Evolutionary conservation across 2,888 invertebrate species (phyloP).

Genomic region (Onchidella celtica): DNA sequence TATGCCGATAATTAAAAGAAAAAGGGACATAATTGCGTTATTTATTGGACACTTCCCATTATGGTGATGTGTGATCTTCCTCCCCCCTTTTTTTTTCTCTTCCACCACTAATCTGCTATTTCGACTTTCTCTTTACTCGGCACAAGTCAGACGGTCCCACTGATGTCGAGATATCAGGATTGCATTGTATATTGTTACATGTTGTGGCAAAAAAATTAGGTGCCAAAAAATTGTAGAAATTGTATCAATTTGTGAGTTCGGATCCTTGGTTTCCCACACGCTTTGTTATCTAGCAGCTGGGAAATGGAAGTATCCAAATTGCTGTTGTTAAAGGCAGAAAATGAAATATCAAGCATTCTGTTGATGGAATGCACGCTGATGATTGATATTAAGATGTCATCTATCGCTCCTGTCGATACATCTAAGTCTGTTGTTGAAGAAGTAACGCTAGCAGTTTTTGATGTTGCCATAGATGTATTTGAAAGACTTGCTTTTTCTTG

Average conservation of each 20-base stretch:
- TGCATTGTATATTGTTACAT: too few relatives aligned
- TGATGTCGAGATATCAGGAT: too few relatives aligned
- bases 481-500: background rate
- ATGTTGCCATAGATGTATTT: background rate
- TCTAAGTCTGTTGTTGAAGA: background rate
- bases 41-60: too few relatives aligned
- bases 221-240: too few relatives aligned
- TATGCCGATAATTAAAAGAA: too few relatives aligned
- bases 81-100: too few relatives aligned
- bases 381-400: background rate
- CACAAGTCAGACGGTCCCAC: too few relatives aligned
- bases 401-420: background rate
- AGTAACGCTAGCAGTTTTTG: background rate
- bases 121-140: too few relatives aligned
- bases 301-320: background rate
- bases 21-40: too few relatives aligned
- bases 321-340: background rate
- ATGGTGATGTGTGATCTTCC: too few relatives aligned
- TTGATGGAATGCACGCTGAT: background rate
- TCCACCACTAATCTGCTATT: too few relatives aligned
- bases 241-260: background rate
- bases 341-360: background rate
- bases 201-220: too few relatives aligned
- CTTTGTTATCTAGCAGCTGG: background rate
- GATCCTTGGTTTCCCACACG: background rate